A percentile compares a stretch with the other conserved stretches of the same genome.
Conservation (phyloP, 1,140 invertebrate species). For the Bombus sibiricus region DNA sequence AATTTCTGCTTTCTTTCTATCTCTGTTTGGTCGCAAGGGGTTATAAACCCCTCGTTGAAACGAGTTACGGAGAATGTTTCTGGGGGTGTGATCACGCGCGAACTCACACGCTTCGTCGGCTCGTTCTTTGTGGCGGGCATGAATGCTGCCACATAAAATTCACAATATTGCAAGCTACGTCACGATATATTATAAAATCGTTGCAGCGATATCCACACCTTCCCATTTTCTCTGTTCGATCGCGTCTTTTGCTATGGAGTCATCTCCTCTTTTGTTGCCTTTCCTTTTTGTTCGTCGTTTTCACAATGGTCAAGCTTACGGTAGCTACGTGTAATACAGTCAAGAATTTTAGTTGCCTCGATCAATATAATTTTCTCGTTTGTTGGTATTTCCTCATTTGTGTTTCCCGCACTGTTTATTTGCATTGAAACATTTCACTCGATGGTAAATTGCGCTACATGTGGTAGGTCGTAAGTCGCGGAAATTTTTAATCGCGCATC, state of each 20-base stretch:
- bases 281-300: background rate
- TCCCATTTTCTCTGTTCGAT: too few species aligned
- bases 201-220: background rate
- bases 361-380: background rate
- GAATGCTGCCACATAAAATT: conserved; percentile 27
- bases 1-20: background rate
- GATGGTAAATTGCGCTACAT: background rate
- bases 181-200: conserved; percentile 28
- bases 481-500: background rate
- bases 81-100: background rate
- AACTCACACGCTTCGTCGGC: background rate
- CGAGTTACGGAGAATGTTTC: background rate
- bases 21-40: background rate
- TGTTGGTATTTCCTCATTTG: background rate
- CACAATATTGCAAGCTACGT: conserved; percentile 30
- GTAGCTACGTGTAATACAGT: background rate
- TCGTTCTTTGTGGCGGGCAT: conserved; percentile 16
- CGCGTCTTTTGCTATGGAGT: background rate
- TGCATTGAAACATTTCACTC: background rate
- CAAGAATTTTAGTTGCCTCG: background rate
- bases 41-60: conserved; percentile 9
- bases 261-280: background rate
- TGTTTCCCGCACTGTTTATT: background rate
- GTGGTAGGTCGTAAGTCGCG: too few species aligned
- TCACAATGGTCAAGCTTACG: background rate